Base-by-base conservation (phyloP, 2,888 invertebrate genomes). In the Diarsia mendica region DNA sequence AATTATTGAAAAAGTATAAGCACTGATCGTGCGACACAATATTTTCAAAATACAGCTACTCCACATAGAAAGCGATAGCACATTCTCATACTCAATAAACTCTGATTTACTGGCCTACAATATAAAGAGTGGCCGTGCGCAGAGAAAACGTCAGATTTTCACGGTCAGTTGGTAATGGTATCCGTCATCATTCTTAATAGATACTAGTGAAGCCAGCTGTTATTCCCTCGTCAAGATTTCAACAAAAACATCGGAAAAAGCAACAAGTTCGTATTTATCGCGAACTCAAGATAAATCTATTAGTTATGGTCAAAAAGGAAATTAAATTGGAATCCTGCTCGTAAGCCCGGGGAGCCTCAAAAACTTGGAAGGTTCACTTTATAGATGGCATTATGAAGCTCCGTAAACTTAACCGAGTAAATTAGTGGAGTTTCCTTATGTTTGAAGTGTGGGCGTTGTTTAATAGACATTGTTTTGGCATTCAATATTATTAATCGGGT, bases 111-210 rank as follows among this genome's bases (percentile, higher is more conserved):
- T 79, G 76, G 80, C 67, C 85, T 72, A 68, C 75, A 71, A 58
- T 73, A 61, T 73, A 81, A 82, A 86, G 68, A 86, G 77, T 81
- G 80, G 84, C 86, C 86, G 86, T 86, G 89, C 90, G 81, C 83
- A 86, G 92, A 92, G 93, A 93, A 94, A 94, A 92, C 90, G 85
- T 75, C 85, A 85, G 77, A 87, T 91, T 91, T 93, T 92, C 91
- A 93, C 93, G 93, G 92, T 91, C 91, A 92, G 87, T 88, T 90
- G 88, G 77, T 86, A 87, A 86, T 86, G 83, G 85, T 84, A 87
- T 85, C 85, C 85, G 83, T 85, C 87, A 85, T 83, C 79, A 85
- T 80, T 79, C 83, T 82, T 82, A 85, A 84, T 85, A 85, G 75
- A 75, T 67, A 51, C 77, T 67, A 81, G 84, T 83, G 72, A 67